These are phyloP conservation scores for Sciaenops ocellatus DNA, from an alignment of 2,797 vertebrate genomes.

Conservation along the genomic window DNA sequence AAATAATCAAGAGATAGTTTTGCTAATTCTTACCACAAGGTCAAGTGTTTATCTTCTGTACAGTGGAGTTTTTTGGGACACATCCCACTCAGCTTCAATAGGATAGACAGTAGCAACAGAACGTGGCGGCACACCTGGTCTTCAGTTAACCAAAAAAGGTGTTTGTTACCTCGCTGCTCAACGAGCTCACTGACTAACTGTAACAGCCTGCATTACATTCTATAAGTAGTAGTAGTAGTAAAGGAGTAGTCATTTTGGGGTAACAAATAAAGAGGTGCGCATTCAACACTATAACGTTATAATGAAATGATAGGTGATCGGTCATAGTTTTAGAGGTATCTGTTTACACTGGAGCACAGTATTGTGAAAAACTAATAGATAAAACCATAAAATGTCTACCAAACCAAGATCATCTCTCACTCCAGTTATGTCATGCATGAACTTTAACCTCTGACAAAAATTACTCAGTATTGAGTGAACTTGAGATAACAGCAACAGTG, in stretches of 20 bases:
- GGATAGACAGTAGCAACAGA: neutral
- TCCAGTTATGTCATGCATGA: neutral
- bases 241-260: neutral
- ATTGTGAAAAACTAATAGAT: neutral
- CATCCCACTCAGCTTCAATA: neutral
- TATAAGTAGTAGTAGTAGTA: neutral
- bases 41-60: neutral
- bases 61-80: neutral
- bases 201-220: too few relatives aligned
- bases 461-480: neutral
- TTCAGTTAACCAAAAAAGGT: too few relatives aligned
- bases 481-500: neutral
- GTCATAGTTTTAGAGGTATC: neutral
- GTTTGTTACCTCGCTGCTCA: too few relatives aligned
- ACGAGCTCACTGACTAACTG: too few relatives aligned
- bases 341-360: neutral
- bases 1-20: neutral
- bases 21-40: neutral
- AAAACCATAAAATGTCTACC: too few relatives aligned
- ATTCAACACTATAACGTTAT: too few relatives aligned
- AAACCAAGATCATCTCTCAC: neutral
- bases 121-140: too few relatives aligned
- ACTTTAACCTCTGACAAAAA: constrained; percentile 7
- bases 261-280: neutral
- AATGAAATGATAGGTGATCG: too few relatives aligned